phyloP scores from a whole-genome alignment of 2,113 vertebrate species.

The Calonectris borealis region DNA sequence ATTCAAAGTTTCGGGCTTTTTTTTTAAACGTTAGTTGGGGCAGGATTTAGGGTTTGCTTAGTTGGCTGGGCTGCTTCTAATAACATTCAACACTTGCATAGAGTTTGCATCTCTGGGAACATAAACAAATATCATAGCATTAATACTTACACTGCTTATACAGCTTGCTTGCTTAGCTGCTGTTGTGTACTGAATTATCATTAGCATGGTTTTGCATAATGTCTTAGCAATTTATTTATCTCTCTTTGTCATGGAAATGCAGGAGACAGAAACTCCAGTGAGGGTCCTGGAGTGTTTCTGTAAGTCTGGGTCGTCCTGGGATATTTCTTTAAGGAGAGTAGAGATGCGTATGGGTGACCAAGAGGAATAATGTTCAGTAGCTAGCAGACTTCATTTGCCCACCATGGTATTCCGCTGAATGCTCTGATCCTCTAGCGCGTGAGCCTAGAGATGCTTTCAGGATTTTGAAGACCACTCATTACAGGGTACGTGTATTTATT shows the following conservation, averaged over 20 bases:
- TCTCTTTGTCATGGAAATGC: not conserved
- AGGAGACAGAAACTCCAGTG: not conserved
- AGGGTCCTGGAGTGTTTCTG: not conserved
- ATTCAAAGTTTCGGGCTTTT: constrained; percentile 22
- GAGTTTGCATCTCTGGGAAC: not conserved
- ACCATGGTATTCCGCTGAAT: not conserved
- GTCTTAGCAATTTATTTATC: not conserved
- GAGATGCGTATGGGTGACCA: not conserved
- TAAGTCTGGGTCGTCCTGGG: not conserved
- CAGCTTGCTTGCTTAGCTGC: not conserved
- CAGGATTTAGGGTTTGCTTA: constrained; percentile 14
- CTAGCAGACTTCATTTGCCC: not conserved
- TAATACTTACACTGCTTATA: not conserved
- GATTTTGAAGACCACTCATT: not conserved
- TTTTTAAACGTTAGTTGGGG: not conserved
- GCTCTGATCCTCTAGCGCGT: not conserved
- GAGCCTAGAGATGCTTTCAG: not conserved
- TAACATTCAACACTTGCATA: not conserved
- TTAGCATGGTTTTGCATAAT: not conserved
- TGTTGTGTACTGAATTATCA: not conserved
- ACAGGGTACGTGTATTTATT: not conserved
- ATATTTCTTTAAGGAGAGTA: not conserved
- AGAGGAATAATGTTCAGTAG: not conserved
- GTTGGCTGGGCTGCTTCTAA: not conserved
- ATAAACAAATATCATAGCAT: not conserved